phyloP scores from a whole-genome alignment of 1,140 invertebrate genomes.

The Drosophila sproati region DNA sequence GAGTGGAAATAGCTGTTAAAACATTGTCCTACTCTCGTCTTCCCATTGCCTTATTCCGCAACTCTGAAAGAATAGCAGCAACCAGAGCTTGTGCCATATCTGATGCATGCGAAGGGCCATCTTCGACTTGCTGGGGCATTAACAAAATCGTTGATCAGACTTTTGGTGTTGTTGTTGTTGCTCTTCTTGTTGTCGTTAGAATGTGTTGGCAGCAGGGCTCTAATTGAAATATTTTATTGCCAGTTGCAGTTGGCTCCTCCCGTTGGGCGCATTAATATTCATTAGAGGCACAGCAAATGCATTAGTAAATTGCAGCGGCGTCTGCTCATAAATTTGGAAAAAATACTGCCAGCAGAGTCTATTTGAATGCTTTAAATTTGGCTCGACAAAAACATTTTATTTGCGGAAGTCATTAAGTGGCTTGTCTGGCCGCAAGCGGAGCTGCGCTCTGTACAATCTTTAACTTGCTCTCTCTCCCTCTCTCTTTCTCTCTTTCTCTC shows the following conservation, averaged over 20 bases:
- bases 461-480: not conserved
- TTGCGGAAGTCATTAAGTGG: conserved; percentile 82
- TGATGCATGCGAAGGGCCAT: conserved; percentile 64
- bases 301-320: conserved; percentile 71
- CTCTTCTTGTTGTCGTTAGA: conserved; percentile 16
- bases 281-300: conserved; percentile 71
- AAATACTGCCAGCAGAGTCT: conserved; percentile 42
- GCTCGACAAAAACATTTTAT: conserved; percentile 68
- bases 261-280: conserved; percentile 70
- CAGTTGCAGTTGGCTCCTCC: conserved; percentile 31
- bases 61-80: not conserved
- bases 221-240: conserved; percentile 83
- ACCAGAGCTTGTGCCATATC: conserved; percentile 43
- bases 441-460: conserved; percentile 44
- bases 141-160: conserved; percentile 79
- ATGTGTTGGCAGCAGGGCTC: conserved; percentile 77
- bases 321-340: conserved; percentile 69
- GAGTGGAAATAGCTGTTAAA: conserved; percentile 26
- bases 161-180: conserved; percentile 13
- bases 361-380: conserved; percentile 74
- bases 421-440: conserved; percentile 48
- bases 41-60: not conserved
- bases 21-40: not conserved
- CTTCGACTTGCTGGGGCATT: conserved; percentile 74
- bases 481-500: not conserved